Conservation (phyloP, 2,888 invertebrate species). For the Melanchra persicariae region DNA sequence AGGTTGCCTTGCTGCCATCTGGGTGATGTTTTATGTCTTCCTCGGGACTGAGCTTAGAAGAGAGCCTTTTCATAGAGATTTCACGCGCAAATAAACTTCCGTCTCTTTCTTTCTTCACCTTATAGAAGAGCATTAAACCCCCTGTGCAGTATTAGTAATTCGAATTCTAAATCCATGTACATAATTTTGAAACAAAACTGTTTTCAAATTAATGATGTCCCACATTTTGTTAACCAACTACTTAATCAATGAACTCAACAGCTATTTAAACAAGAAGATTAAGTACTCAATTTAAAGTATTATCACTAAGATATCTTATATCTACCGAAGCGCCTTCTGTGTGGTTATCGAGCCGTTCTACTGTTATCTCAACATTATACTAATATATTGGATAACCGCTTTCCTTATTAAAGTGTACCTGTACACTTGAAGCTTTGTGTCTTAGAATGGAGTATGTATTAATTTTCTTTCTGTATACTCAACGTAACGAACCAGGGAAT, state of each 20-base stretch:
- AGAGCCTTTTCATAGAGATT: too few species aligned
- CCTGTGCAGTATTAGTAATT: too few species aligned
- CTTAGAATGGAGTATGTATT: not conserved
- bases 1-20: too few species aligned
- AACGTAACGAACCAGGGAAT: too few species aligned
- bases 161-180: too few species aligned
- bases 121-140: too few species aligned
- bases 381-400: constrained; percentile 34
- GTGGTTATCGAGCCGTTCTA: constrained; percentile 7
- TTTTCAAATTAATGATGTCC: not conserved
- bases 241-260: not conserved
- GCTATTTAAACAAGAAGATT: constrained; percentile 4
- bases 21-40: too few species aligned
- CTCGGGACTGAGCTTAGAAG: too few species aligned
- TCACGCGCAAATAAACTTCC: too few species aligned
- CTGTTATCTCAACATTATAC: constrained; percentile 31
- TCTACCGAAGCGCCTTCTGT: constrained; percentile 11
- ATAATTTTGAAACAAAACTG: too few species aligned
- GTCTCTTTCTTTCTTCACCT: too few species aligned
- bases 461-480: too few species aligned
- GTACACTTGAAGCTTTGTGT: constrained; percentile 9
- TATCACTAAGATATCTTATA: constrained; percentile 32
- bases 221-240: not conserved
- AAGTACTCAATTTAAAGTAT: constrained; percentile 21
- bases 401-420: constrained; percentile 10